phyloP scores from a whole-genome alignment of 2,797 vertebrate species.

The Vipera latastei region DNA sequence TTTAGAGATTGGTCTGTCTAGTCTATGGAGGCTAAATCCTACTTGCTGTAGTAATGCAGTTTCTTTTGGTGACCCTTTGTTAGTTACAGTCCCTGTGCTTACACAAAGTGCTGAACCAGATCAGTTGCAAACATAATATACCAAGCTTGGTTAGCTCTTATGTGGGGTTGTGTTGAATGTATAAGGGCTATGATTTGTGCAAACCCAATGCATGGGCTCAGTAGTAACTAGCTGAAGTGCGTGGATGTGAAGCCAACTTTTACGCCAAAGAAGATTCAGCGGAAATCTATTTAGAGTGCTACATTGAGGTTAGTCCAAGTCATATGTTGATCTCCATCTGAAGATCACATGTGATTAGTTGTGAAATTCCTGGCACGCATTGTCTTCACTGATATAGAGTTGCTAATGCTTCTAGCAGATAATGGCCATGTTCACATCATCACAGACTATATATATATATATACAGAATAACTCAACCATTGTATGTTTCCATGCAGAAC shows the following conservation, averaged over 20 bases:
- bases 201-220: background rate
- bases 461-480: background rate
- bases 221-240: background rate
- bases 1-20: background rate
- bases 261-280: background rate
- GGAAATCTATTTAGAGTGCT: background rate
- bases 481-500: background rate
- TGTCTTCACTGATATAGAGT: background rate
- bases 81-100: background rate
- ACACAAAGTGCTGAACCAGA: background rate
- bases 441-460: background rate
- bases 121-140: background rate
- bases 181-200: background rate
- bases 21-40: background rate
- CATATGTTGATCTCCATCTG: background rate
- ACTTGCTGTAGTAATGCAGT: background rate
- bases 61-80: background rate
- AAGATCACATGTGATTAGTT: background rate
- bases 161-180: background rate
- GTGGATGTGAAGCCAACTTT: background rate
- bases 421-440: background rate
- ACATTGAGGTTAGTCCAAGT: background rate
- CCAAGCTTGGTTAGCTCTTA: background rate
- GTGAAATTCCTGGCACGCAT: background rate
- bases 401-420: background rate